phyloP scores from a whole-genome alignment of 2,888 invertebrate species.

The Alcis repandata region DNA sequence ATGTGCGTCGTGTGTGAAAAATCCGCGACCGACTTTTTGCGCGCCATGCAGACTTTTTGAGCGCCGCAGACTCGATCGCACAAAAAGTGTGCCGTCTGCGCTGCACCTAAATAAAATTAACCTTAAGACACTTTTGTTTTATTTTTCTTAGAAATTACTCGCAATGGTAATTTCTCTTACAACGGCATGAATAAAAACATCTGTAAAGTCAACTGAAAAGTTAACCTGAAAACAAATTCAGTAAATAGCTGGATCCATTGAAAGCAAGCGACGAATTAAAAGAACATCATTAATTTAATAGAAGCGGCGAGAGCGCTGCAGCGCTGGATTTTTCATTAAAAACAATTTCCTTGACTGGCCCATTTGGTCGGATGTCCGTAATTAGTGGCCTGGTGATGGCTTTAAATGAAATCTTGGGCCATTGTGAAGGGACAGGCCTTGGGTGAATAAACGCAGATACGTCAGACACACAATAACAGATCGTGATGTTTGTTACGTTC shows the following conservation, averaged over 20 bases:
- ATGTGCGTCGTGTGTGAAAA: too few species aligned
- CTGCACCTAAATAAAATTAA: too few species aligned
- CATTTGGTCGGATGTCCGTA: conserved; percentile 67
- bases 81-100: too few species aligned
- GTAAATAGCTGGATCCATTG: conserved; percentile 12
- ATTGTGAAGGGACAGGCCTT: conserved; percentile 48
- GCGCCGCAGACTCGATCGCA: too few species aligned
- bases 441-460: conserved; percentile 4
- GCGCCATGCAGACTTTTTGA: too few species aligned
- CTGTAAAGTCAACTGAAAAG: background rate
- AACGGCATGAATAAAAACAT: background rate
- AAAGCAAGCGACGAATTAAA: conserved; percentile 29
- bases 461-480: background rate
- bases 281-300: conserved; percentile 35
- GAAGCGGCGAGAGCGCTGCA: conserved; percentile 34
- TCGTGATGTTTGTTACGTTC: too few species aligned
- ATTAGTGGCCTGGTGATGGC: conserved; percentile 70
- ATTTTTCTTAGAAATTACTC: too few species aligned
- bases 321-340: conserved; percentile 70
- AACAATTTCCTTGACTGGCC: conserved; percentile 66
- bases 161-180: too few species aligned
- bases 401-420: conserved; percentile 63
- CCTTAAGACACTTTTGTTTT: too few species aligned
- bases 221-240: conserved; percentile 3
- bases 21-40: too few species aligned